Percentiles rank a stretch among this genome's conserved stretches.
phyloP scores from a whole-genome alignment of 2,797 vertebrate genomes.

The Enteromius thamalakanensis region DNA sequence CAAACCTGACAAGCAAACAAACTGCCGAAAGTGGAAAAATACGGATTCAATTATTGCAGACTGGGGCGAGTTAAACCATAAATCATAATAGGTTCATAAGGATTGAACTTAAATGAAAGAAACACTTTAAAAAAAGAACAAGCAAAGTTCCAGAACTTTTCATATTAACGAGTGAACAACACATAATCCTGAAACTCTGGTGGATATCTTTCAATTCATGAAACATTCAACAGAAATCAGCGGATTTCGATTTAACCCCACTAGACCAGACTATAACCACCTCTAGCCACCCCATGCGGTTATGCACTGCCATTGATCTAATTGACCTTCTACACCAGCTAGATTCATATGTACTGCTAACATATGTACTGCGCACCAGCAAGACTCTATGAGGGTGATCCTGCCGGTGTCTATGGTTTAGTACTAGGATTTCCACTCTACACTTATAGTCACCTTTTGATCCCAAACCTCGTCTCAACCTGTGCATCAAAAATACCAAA shows the following conservation, averaged over 20 bases:
- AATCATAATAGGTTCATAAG: background rate
- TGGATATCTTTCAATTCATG: background rate
- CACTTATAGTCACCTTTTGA: conserved; percentile 46
- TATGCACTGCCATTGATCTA: conserved; percentile 22
- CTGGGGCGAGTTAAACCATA: background rate
- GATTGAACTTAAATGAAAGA: background rate
- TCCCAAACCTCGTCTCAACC: conserved; percentile 36
- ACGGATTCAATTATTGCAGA: background rate
- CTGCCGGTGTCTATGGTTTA: conserved; percentile 21
- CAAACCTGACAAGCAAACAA: background rate
- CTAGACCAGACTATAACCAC: conserved; percentile 20
- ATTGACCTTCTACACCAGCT: conserved; percentile 10
- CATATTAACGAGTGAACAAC: background rate
- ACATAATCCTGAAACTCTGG: background rate
- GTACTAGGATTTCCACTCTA: conserved; percentile 33
- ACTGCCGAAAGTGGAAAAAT: background rate
- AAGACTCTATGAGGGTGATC: conserved; percentile 13
- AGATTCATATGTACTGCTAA: background rate
- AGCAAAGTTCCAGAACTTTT: background rate
- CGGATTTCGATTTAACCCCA: background rate
- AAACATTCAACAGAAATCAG: conserved; percentile 8
- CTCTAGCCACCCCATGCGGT: conserved; percentile 28
- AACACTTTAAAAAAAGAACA: background rate
- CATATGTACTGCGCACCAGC: background rate
- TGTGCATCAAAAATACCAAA: conserved; percentile 39